These are phyloP conservation scores for Temnothorax nylanderi DNA, from an alignment of 1,140 invertebrate species.

Conservation along the genomic window DNA sequence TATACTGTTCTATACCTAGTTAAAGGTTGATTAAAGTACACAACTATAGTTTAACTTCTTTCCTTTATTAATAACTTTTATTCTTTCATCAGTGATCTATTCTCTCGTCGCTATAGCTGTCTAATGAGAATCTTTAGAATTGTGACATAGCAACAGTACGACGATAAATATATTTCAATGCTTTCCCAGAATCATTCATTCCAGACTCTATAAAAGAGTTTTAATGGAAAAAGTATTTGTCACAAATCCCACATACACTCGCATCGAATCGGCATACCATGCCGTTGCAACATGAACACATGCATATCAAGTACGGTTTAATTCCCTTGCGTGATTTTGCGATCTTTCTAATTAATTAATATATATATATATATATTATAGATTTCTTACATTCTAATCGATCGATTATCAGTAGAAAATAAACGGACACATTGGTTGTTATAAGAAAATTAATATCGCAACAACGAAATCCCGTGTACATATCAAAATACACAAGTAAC, in stretches of 20 bases:
- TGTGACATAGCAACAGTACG: conserved; percentile 60
- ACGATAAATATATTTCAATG: conserved; percentile 53
- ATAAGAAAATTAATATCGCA: conserved; percentile 61
- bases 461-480: conserved; percentile 50
- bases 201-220: conserved; percentile 53
- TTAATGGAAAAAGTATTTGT: conserved; percentile 46
- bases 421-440: conserved; percentile 65
- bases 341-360: conserved; percentile 65
- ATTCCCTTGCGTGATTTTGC: conserved; percentile 54
- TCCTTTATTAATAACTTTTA: conserved; percentile 69
- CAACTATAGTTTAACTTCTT: conserved; percentile 40
- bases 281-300: conserved; percentile 37
- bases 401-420: conserved; percentile 73
- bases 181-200: conserved; percentile 17
- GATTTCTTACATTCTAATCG: conserved; percentile 78
- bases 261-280: conserved; percentile 24
- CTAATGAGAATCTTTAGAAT: conserved; percentile 73
- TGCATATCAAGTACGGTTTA: conserved; percentile 27
- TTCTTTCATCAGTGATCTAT: conserved; percentile 20
- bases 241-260: conserved; percentile 23
- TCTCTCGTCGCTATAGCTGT: conserved; percentile 52
- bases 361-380: conserved; percentile 78
- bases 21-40: conserved; percentile 40
- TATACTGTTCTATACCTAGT: background rate
- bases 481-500: conserved; percentile 61